Conservation (phyloP, 2,113 vertebrate genomes). For the Sprattus sprattus region DNA sequence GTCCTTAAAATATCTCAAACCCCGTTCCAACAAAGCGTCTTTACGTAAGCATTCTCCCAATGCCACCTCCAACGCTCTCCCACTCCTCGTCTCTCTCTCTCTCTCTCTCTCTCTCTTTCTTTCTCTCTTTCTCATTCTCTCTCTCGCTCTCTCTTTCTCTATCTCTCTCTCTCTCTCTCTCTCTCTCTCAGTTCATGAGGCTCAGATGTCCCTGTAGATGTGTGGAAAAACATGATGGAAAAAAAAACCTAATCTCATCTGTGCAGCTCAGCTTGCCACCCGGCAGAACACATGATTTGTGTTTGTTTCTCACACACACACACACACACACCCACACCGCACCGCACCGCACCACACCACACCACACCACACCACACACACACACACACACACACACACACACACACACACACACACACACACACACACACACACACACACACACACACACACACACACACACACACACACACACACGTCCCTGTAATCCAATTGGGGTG, state of each 20-base stretch:
- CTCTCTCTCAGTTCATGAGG: slow-evolving; percentile 28
- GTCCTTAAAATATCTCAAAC: neutral
- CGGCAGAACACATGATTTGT: slow-evolving; percentile 56
- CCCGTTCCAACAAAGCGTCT: slow-evolving; percentile 33
- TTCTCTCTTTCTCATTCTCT: slow-evolving; percentile 25
- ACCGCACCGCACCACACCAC: neutral
- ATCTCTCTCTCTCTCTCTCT: slow-evolving; percentile 6
- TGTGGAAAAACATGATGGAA: slow-evolving; percentile 40
- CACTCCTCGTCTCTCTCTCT: slow-evolving; percentile 10
- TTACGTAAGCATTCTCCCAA: slow-evolving; percentile 50
- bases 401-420: neutral
- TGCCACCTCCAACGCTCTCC: slow-evolving; percentile 43
- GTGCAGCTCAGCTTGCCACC: slow-evolving; percentile 59
- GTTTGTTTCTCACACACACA: slow-evolving; percentile 58
- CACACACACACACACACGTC: neutral
- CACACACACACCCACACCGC: neutral
- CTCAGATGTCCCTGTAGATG: slow-evolving; percentile 46
- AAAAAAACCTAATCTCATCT: slow-evolving; percentile 68
- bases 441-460: neutral
- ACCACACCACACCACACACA: neutral
- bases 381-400: neutral
- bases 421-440: neutral
- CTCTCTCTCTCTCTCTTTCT: slow-evolving; percentile 29
- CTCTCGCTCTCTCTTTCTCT: slow-evolving; percentile 19
- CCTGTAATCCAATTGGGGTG: slow-evolving; percentile 66